Evolutionary conservation across 2,888 invertebrate genomes (phyloP), one percentile per base, ranked within the genome.

Genomic region (Quadroppia sp.): DNA sequence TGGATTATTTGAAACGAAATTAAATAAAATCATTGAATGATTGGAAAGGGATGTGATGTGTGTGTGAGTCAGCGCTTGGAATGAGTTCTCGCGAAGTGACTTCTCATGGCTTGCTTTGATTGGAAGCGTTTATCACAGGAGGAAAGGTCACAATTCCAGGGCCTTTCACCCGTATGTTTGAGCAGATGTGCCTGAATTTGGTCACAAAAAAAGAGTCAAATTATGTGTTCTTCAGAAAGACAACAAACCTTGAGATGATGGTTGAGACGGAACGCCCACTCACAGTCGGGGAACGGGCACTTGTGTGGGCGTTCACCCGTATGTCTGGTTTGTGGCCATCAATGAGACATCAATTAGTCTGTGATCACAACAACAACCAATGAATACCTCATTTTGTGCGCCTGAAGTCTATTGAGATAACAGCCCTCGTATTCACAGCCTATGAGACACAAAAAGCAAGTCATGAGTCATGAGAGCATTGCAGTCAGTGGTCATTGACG

Each of bases 71-170:
- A 36, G 36, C 9, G 50, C 20, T 50, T 50, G 6, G 50, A 50
- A 59, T 59, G 59, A 28, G 59, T 30, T 30, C 28, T 59, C 15
- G 25, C 59, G 13, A 15, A 59, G 28, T 59, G 59, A 15, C 3
- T 30, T 59, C 28, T 59, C 59, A 59, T 59, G 28, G 59, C 59
- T 30, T 59, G 59, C 25, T 59, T 59, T 59, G 59, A 59, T 30
- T 59, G 59, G 28, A 59, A 59, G 13, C 59, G 20, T 23, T 59
- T 59, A 59, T 59, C 59, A 59, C 59, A 59, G 13, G 59, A 30
- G 2, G 28, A 30, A 2, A 28, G 28, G 3, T 59, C 23, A 59
- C 59, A 59, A 25, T 11, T 20, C 15, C 11, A 23, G 13, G 59
- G 59, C 30, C 23, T 25, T 28, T 59, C 59, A 23, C 59, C 59